A percentile compares a stretch with the other conserved stretches of the same genome.
phyloP scores from a whole-genome alignment of 2,113 vertebrate species.

The Gallinago undulata region DNA sequence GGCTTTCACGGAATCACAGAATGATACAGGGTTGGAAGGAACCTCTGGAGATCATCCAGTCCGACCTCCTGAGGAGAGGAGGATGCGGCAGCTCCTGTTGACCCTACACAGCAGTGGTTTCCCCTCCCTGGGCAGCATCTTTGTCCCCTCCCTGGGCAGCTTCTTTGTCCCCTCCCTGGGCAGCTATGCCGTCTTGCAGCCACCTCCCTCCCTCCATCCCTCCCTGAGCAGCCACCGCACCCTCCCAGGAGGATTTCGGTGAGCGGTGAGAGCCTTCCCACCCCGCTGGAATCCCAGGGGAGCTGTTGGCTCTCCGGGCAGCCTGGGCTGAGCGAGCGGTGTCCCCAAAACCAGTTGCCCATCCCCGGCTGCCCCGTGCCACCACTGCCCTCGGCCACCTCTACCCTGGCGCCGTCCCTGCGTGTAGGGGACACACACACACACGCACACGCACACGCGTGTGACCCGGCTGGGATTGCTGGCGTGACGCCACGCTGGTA shows the following conservation, averaged over 20 bases:
- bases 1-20: not conserved
- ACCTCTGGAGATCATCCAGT: too few species aligned
- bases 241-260: not conserved
- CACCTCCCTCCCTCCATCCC: too few species aligned
- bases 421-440: not conserved
- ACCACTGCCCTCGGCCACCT: rapidly evolving
- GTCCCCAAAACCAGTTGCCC: not conserved
- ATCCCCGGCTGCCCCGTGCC: not conserved
- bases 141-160: too few species aligned
- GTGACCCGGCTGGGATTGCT: not conserved
- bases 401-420: not conserved
- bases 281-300: not conserved
- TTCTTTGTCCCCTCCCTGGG: too few species aligned
- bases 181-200: too few species aligned
- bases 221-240: not conserved
- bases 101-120: rapidly evolving
- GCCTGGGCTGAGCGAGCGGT: not conserved
- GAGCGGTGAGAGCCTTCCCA: rapidly evolving
- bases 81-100: not conserved
- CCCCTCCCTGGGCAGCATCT: not conserved
- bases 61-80: rapidly evolving
- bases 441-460: not conserved
- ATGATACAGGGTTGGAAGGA: too few species aligned
- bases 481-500: not conserved
- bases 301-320: rapidly evolving